Conservation (phyloP, 2,888 invertebrate species). For the Tipula confusa region DNA sequence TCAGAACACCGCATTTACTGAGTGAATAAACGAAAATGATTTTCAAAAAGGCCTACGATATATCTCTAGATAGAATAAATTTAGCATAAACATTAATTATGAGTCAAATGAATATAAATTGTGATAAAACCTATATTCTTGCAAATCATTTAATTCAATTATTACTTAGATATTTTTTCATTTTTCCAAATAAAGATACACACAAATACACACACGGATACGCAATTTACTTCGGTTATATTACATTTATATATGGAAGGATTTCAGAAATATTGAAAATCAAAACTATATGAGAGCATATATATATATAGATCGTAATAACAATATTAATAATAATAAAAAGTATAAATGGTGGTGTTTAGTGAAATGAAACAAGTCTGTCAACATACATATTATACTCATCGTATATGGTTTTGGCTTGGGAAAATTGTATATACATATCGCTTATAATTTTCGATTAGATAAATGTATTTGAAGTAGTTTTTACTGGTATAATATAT, state of each 20-base stretch:
- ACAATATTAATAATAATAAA: constrained; percentile 20
- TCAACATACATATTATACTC: constrained; percentile 21
- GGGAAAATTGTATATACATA: neutral
- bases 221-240: neutral
- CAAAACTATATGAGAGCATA: neutral
- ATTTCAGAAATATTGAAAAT: neutral
- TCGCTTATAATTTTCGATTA: constrained; percentile 12
- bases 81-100: neutral
- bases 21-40: too few relatives aligned
- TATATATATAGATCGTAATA: neutral
- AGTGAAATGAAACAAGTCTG: constrained; percentile 20
- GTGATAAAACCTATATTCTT: neutral
- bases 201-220: neutral
- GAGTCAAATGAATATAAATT: neutral
- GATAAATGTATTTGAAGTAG: neutral
- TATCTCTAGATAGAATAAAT: too few relatives aligned
- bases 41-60: too few relatives aligned
- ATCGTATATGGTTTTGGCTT: neutral
- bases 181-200: neutral
- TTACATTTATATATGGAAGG: neutral
- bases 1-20: too few relatives aligned
- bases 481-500: neutral
- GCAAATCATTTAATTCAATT: constrained; percentile 25
- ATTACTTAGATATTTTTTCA: neutral
- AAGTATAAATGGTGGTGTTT: constrained; percentile 20